These are phyloP conservation scores for Collichthys lucidus DNA, from an alignment of 2,113 vertebrate species.

Conservation along the genomic window DNA sequence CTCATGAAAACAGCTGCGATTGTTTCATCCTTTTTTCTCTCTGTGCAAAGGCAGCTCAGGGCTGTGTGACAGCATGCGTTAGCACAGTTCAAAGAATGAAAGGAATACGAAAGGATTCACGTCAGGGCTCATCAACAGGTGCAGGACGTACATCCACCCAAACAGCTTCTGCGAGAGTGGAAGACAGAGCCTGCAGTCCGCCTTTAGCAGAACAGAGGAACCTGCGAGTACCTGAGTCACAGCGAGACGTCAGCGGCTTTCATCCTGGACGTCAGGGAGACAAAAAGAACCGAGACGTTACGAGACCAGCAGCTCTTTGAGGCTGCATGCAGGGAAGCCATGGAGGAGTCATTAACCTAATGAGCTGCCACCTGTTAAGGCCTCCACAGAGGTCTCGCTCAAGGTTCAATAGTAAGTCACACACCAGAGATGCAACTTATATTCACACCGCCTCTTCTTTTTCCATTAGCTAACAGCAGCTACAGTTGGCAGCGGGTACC, in stretches of 20 bases:
- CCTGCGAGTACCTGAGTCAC: background rate
- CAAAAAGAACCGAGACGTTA: background rate
- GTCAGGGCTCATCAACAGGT: conserved; percentile 32
- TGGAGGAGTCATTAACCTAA: too few species aligned
- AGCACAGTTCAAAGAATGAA: conserved; percentile 3
- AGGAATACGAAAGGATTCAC: background rate
- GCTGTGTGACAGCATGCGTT: conserved; percentile 20
- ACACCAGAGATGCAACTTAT: too few species aligned
- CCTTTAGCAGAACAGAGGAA: background rate
- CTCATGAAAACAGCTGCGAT: too few species aligned
- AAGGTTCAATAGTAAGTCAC: too few species aligned
- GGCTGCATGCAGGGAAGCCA: background rate
- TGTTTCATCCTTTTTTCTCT: background rate
- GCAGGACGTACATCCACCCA: background rate
- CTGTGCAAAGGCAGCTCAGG: background rate
- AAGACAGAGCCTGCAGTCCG: conserved; percentile 6
- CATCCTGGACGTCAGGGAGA: background rate
- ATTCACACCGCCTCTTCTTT: too few species aligned
- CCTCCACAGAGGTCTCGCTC: background rate
- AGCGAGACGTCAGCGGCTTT: conserved; percentile 5
- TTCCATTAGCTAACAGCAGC: too few species aligned
- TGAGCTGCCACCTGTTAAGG: background rate
- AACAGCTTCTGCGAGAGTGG: background rate
- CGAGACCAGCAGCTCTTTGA: background rate
- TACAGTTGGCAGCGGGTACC: too few species aligned